A percentile compares a stretch with the other conserved stretches of the same genome.
Conservation (phyloP, 2,113 vertebrate species). For the Stercorarius parasiticus region DNA sequence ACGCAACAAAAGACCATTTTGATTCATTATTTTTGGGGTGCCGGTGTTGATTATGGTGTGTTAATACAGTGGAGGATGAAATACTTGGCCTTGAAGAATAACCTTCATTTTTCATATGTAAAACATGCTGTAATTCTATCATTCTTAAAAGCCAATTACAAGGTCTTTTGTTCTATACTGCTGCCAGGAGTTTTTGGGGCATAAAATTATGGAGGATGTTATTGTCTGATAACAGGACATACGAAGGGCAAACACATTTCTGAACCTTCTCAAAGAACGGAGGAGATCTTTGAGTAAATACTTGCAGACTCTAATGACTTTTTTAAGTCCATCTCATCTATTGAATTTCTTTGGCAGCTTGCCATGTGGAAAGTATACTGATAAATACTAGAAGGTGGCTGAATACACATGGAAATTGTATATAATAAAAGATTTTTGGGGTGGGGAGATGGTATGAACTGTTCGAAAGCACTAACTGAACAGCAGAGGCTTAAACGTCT, state of each 20-base stretch:
- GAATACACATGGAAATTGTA: background rate
- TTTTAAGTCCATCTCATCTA: background rate
- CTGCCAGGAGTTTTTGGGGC: constrained; percentile 43
- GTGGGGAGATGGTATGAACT: background rate
- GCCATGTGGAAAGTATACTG: background rate
- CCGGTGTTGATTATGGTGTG: background rate
- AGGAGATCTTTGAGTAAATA: background rate
- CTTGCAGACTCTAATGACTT: background rate
- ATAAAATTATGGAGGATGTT: constrained; percentile 37
- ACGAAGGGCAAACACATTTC: constrained; percentile 7
- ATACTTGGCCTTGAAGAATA: background rate
- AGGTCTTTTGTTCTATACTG: constrained; percentile 25
- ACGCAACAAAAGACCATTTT: background rate
- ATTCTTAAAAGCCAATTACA: constrained; percentile 46
- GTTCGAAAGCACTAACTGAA: background rate
- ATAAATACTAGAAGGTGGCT: background rate
- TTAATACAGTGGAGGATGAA: background rate
- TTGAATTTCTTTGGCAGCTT: background rate
- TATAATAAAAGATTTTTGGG: background rate
- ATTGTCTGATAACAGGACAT: constrained; percentile 31
- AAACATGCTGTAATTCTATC: constrained; percentile 13
- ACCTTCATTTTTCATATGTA: background rate
- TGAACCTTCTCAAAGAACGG: background rate
- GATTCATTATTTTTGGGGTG: background rate
- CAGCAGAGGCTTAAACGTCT: background rate